Conservation (phyloP, 2,888 invertebrate species). For the Lasioglossum malachurum region DNA sequence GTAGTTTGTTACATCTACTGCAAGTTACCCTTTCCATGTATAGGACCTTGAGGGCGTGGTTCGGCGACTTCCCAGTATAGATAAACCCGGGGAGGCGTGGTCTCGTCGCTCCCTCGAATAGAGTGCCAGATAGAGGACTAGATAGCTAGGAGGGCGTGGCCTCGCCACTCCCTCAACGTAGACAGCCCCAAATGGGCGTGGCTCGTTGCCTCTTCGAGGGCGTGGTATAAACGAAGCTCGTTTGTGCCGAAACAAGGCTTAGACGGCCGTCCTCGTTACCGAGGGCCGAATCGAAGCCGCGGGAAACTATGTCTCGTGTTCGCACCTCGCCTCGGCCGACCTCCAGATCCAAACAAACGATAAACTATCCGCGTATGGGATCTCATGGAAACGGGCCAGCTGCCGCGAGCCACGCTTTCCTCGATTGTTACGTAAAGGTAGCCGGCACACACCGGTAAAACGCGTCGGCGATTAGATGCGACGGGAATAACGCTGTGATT, state of each 20-base stretch:
- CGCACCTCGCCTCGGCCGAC: neutral
- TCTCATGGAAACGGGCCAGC: constrained; percentile 21
- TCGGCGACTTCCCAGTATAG: neutral
- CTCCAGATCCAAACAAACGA: constrained; percentile 9
- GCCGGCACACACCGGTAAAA: neutral
- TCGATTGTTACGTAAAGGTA: constrained; percentile 43
- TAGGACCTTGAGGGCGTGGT: neutral
- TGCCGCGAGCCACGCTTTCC: constrained; percentile 27
- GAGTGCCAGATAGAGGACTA: too few species aligned
- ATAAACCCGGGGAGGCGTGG: neutral
- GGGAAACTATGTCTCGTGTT: constrained; percentile 33
- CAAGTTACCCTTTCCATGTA: neutral
- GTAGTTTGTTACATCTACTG: neutral
- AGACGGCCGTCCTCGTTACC: constrained; percentile 53
- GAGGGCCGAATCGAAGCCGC: constrained; percentile 39
- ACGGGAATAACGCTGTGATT: constrained; percentile 37
- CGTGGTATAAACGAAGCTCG: neutral
- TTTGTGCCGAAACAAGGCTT: neutral
- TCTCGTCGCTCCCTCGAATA: too few species aligned
- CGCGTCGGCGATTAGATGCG: neutral
- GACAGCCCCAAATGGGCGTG: neutral
- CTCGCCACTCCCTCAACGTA: neutral
- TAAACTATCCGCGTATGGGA: constrained; percentile 5
- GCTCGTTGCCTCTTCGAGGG: too few species aligned
- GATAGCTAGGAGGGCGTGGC: too few species aligned